Evolutionary conservation across 2,113 vertebrate species (phyloP).

Genomic region (Lycocorax pyrrhopterus): DNA sequence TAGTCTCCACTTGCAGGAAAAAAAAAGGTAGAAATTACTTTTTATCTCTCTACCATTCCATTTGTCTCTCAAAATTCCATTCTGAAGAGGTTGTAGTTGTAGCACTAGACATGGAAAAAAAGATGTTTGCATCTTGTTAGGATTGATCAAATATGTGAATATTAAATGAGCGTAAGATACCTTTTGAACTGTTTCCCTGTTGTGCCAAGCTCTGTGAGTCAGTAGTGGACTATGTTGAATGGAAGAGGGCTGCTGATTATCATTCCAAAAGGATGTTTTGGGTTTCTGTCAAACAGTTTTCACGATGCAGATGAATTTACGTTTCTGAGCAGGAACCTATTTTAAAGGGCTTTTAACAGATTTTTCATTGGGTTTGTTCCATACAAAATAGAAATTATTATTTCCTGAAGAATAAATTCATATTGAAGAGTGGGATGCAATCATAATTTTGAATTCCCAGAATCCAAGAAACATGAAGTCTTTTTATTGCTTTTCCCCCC

Average conservation of each 20-base stretch:
- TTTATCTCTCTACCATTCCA: not conserved
- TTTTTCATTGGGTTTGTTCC: not conserved
- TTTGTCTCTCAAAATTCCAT: not conserved
- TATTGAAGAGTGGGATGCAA: not conserved
- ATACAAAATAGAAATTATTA: not conserved
- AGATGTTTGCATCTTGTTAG: not conserved
- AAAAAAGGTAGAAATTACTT: not conserved
- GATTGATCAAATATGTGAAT: not conserved
- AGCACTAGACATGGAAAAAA: not conserved
- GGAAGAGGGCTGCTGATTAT: not conserved
- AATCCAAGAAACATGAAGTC: not conserved
- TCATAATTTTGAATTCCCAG: not conserved
- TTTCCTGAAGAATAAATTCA: not conserved
- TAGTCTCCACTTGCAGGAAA: not conserved
- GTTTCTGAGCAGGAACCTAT: not conserved
- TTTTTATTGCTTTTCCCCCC: not conserved
- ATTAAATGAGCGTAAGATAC: not conserved
- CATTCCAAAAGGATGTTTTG: not conserved
- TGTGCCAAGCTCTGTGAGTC: not conserved
- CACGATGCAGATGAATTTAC: not conserved
- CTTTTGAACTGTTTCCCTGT: not conserved
- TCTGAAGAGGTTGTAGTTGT: not conserved
- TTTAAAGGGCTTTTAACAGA: not conserved
- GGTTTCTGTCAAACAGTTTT: not conserved
- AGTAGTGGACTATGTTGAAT: not conserved